phyloP scores from a whole-genome alignment of 2,888 invertebrate species.

The Mactromeris polynyma region DNA sequence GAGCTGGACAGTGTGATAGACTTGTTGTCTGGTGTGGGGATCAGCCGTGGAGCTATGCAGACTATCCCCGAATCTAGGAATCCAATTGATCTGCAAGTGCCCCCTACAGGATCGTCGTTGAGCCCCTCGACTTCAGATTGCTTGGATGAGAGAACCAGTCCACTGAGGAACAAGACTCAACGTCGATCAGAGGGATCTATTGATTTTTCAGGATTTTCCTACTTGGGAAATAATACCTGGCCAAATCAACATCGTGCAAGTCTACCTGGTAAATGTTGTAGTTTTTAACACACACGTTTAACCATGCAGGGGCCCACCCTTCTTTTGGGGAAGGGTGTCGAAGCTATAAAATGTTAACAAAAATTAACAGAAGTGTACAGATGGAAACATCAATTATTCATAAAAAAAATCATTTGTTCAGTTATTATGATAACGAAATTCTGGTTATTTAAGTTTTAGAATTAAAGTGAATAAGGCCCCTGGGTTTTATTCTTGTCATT shows the following conservation, averaged over 20 bases:
- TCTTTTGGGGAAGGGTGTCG: too few species aligned
- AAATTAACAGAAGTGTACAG: too few species aligned
- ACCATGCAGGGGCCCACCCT: too few species aligned
- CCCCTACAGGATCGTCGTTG: constrained; percentile 30
- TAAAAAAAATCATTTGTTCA: too few species aligned
- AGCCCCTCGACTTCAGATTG: constrained; percentile 61
- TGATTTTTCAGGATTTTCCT: constrained; percentile 75
- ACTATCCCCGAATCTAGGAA: constrained; percentile 71
- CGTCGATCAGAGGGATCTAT: constrained; percentile 82
- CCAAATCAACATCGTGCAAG: constrained; percentile 81
- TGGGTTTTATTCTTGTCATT: too few species aligned
- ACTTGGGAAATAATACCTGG: constrained; percentile 77
- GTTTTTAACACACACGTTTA: too few species aligned
- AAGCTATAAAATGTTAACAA: too few species aligned
- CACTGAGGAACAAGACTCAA: constrained; percentile 70
- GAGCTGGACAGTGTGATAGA: constrained; percentile 85
- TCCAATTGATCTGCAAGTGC: constrained; percentile 48
- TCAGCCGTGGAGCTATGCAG: constrained; percentile 68
- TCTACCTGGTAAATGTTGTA: constrained; percentile 71
- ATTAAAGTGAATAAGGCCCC: too few species aligned
- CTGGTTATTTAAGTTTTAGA: too few species aligned
- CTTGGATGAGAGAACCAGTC: constrained; percentile 39
- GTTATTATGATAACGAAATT: too few species aligned
- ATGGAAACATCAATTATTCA: too few species aligned
- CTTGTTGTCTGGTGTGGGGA: constrained; percentile 79